Conservation (phyloP, 2,797 vertebrate genomes). For the Choloepus didactylus region DNA sequence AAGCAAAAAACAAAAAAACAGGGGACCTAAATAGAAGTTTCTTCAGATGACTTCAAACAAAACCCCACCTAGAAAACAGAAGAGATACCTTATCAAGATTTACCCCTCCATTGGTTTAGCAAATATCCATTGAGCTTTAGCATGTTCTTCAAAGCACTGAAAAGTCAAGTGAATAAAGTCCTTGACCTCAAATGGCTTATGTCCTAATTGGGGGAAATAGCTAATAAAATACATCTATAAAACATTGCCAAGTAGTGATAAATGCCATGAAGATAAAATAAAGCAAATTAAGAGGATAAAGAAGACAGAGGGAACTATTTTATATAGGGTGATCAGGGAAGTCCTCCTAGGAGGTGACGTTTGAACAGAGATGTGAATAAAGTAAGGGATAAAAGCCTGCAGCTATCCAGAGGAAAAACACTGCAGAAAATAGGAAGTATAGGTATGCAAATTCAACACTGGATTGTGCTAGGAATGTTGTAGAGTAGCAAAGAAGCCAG, state of each 20-base stretch:
- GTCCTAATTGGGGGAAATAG: neutral
- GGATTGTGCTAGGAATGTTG: neutral
- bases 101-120: neutral
- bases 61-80: neutral
- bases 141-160: neutral
- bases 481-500: neutral
- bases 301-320: neutral
- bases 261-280: neutral
- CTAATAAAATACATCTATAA: conserved; percentile 36
- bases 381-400: neutral
- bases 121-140: neutral
- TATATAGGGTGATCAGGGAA: neutral
- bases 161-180: neutral
- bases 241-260: neutral
- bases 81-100: neutral
- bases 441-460: rapidly evolving
- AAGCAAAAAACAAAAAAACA: too few species aligned
- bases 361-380: neutral
- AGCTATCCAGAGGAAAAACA: neutral
- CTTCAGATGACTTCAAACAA: neutral
- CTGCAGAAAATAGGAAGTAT: rapidly evolving
- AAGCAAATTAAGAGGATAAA: neutral
- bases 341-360: neutral
- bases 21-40: neutral
- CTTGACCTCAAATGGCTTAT: neutral